Evolutionary conservation across 2,797 vertebrate species (phyloP).

Genomic region (Propithecus deckenii): DNA sequence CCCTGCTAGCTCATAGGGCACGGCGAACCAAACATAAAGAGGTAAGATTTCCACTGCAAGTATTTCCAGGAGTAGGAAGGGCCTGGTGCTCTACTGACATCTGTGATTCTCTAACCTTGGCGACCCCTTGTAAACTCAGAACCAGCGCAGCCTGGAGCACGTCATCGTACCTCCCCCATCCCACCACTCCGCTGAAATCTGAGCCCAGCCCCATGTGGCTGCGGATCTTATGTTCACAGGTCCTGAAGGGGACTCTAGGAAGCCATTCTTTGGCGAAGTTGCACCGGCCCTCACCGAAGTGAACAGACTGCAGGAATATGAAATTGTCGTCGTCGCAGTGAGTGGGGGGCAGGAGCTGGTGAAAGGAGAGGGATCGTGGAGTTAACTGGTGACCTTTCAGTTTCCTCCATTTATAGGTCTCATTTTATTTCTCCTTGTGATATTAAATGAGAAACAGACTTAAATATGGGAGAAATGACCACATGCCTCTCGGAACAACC

Average conservation of each 20-base stretch:
- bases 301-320: neutral
- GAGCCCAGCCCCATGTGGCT: constrained; percentile 59
- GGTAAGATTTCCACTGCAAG: neutral
- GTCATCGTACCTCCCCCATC: neutral
- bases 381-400: constrained; percentile 62
- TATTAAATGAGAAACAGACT: constrained; percentile 66
- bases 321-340: neutral
- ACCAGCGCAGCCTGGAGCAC: constrained; percentile 48
- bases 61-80: neutral
- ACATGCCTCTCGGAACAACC: constrained; percentile 21
- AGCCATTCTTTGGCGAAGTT: constrained; percentile 23
- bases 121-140: constrained; percentile 72
- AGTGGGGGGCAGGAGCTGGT: constrained; percentile 20
- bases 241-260: constrained; percentile 47
- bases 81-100: constrained; percentile 40
- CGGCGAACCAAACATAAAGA: neutral
- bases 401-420: constrained; percentile 59
- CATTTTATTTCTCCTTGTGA: constrained; percentile 64
- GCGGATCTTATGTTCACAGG: constrained; percentile 44
- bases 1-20: neutral
- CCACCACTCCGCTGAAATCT: constrained; percentile 57
- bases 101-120: constrained; percentile 74
- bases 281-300: neutral
- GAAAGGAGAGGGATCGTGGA: neutral
- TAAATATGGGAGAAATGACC: constrained; percentile 9